Percentiles rank a stretch among this genome's conserved stretches.
phyloP scores from a whole-genome alignment of 2,797 vertebrate species.

The Simalia tracyae region DNA sequence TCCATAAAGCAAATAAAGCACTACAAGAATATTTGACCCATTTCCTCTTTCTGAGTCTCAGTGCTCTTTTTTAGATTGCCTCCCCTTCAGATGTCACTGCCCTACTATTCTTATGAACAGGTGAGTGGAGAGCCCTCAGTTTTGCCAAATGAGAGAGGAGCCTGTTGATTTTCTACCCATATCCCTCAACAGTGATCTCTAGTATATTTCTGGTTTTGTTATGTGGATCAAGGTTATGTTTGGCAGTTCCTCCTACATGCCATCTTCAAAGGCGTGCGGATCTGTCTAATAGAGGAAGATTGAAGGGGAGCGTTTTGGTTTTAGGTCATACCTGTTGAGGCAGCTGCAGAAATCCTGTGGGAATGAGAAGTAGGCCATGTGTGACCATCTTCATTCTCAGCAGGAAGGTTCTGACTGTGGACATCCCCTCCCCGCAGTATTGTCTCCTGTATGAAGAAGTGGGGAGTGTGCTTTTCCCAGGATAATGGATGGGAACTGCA shows the following conservation, averaged over 20 bases:
- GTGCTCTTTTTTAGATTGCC: not conserved
- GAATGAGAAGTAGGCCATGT: not conserved
- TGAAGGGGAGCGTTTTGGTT: not conserved
- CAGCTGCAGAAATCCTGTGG: not conserved
- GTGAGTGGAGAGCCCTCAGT: not conserved
- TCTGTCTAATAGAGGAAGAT: not conserved
- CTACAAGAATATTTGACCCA: not conserved
- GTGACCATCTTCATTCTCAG: no score
- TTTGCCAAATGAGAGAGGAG: not conserved
- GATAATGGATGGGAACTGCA: not conserved
- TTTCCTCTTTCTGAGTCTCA: not conserved
- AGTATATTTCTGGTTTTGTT: not conserved
- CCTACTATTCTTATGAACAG: not conserved
- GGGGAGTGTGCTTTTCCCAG: not conserved
- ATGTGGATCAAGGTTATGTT: not conserved
- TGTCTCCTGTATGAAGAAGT: not conserved
- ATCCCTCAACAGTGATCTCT: not conserved
- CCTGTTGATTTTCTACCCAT: not conserved
- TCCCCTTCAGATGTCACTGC: not conserved
- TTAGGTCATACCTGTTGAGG: not conserved
- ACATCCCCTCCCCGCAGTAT: not conserved
- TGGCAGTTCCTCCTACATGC: not conserved
- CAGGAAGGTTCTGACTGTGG: not conserved
- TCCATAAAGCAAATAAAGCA: not conserved
- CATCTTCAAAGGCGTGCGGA: no score